Percentiles rank a stretch among this genome's conserved stretches.
Conservation (phyloP, 2,797 vertebrate species). For the Pipistrellus pygmaeus region DNA sequence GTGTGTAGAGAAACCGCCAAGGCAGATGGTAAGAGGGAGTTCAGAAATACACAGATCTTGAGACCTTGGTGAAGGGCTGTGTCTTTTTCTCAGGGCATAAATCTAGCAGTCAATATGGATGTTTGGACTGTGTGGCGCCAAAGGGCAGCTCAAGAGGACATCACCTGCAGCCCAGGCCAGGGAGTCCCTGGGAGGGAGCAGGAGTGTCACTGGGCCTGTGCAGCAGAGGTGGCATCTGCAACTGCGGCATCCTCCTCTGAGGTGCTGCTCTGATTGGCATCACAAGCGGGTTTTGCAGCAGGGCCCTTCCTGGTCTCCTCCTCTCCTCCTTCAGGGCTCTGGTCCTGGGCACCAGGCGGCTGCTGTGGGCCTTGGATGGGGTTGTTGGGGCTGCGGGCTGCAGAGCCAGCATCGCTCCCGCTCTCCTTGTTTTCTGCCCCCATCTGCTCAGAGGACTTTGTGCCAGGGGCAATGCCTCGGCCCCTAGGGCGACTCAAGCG, state of each 20-base stretch:
- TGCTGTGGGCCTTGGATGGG: rapidly evolving
- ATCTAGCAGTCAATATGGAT: neutral
- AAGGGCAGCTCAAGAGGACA: neutral
- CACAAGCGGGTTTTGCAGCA: neutral
- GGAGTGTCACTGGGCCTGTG: neutral
- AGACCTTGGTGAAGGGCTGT: neutral
- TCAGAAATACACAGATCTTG: neutral
- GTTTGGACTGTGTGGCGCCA: neutral
- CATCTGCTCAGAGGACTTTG: neutral
- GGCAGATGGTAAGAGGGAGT: neutral
- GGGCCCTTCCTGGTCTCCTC: neutral
- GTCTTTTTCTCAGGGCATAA: neutral
- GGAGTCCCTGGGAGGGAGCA: neutral
- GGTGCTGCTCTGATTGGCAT: neutral
- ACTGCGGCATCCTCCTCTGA: neutral
- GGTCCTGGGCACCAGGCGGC: neutral
- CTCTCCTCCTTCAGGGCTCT: neutral
- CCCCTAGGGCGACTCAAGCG: neutral
- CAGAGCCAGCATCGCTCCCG: rapidly evolving
- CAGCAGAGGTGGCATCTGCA: neutral
- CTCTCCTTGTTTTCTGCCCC: neutral
- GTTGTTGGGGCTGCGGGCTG: neutral
- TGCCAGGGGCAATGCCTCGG: neutral
- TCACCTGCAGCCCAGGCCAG: neutral
- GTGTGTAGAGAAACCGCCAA: neutral